These are phyloP conservation scores for Philhelius pedissequus DNA, from an alignment of 2,888 invertebrate genomes.

Conservation along the genomic window DNA sequence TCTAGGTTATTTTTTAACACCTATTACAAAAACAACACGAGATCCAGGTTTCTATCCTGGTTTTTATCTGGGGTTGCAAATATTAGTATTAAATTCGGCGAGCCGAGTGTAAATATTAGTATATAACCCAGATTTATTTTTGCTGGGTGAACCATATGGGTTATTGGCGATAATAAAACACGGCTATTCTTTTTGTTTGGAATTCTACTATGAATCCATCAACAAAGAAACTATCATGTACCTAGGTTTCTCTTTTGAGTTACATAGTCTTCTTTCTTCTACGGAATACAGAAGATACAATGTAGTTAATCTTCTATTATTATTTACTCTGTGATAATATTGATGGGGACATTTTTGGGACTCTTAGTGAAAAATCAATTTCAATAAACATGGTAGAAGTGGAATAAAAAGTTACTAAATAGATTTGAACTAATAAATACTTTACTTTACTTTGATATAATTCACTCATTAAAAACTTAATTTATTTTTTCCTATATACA, in stretches of 20 bases:
- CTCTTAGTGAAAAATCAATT: not conserved
- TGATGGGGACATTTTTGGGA: not conserved
- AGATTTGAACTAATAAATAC: constrained; percentile 4
- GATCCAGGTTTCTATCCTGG: too few species aligned
- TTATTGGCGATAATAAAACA: not conserved
- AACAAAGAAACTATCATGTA: not conserved
- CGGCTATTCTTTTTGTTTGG: not conserved
- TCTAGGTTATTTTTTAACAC: too few species aligned
- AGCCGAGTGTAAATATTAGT: too few species aligned
- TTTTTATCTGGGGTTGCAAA: too few species aligned
- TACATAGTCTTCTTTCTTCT: too few species aligned
- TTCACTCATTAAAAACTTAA: constrained; percentile 18
- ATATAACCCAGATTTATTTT: too few species aligned
- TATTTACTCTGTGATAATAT: not conserved
- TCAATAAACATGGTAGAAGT: not conserved
- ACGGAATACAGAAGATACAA: not conserved
- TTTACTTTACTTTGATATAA: constrained; percentile 38
- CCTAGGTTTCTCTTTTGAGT: not conserved
- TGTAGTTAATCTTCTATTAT: not conserved
- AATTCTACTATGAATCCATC: not conserved
- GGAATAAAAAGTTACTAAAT: not conserved
- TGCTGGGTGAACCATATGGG: too few species aligned
- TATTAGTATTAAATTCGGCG: too few species aligned
- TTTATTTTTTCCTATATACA: constrained; percentile 8
- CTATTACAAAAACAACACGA: too few species aligned